Evolutionary conservation across 2,888 invertebrate genomes (phyloP), one percentile per base, ranked within the genome.

Genomic region (Timema cristinae): DNA sequence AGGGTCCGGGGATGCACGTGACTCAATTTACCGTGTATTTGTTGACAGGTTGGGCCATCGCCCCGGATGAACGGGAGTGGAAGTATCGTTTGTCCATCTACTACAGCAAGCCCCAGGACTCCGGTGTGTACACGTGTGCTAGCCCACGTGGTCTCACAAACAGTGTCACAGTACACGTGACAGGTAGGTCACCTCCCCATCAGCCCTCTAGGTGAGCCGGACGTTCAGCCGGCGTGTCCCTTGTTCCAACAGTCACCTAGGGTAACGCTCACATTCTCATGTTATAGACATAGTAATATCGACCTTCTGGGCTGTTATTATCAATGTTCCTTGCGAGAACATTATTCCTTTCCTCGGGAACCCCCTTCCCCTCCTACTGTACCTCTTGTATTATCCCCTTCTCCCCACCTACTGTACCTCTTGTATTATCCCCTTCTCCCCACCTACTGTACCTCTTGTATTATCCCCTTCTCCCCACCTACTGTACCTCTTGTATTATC

Each of bases 91-190:
- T 95, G 76, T 91, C 91, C 77, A 89, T 95, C 79, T 90, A 89
- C 82, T 92, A 93, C 81, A 91, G 92, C 78, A 91, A 93, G 78
- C 86, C 88, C n/a, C 90, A 91, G 71, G 93, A 94, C 83, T 91
- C 92, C 52, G 94, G 93, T 71, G 89, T 90, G 74, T 94, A 91
- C 81, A 94, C 94, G 0, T 95, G 94, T 82, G 90, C 93, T 7
- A 90, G 94, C 0, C 92, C 93, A 7, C 86, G 89, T 71, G 93
- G 93, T 54, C 88, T 91, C 76, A 92, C 92, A 69, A 91, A 93
- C 82, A 91, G 91, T 70, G 85, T 92, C 77, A 83, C 85, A 74
- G 85, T 93, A 77, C 87, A 86, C 81, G 92, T 95, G 82, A 89
- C 91, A 85, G 93, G 92, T 92, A 85, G 86, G 87, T 85, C 7